These are phyloP conservation scores for Netelia inedita DNA, from an alignment of 2,888 invertebrate species.

Conservation along the genomic window DNA sequence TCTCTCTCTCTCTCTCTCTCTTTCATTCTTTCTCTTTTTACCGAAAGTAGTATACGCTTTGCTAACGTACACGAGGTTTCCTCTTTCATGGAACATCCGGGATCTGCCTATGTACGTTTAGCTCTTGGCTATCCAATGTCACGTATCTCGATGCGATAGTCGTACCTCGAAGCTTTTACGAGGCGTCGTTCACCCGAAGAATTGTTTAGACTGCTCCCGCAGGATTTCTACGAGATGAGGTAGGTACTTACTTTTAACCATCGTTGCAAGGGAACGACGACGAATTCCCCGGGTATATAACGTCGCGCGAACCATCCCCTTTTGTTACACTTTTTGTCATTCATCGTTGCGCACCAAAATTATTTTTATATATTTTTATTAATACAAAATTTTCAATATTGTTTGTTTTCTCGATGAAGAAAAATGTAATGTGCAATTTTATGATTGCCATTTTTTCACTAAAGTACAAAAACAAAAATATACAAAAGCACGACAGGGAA, in stretches of 20 bases:
- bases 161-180: conserved; percentile 56
- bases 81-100: background rate
- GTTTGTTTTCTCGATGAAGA: too few relatives aligned
- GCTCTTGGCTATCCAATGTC: conserved; percentile 27
- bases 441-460: background rate
- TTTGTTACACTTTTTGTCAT: conserved; percentile 2
- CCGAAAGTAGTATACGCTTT: background rate
- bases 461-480: background rate
- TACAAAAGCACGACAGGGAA: background rate
- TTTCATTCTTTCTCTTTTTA: too few relatives aligned
- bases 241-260: conserved; percentile 65
- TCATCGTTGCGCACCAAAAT: background rate
- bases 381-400: background rate
- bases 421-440: background rate
- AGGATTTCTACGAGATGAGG: conserved; percentile 43
- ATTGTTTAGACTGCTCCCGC: conserved; percentile 61
- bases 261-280: conserved; percentile 37
- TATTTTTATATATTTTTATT: background rate
- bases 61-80: background rate
- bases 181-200: conserved; percentile 58
- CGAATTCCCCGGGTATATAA: conserved; percentile 19
- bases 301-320: background rate
- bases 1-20: background rate
- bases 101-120: background rate
- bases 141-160: conserved; percentile 46